A percentile compares a stretch with the other conserved stretches of the same genome.
Conservation (phyloP, 2,113 vertebrate species). For the Neolamprologus toae region DNA sequence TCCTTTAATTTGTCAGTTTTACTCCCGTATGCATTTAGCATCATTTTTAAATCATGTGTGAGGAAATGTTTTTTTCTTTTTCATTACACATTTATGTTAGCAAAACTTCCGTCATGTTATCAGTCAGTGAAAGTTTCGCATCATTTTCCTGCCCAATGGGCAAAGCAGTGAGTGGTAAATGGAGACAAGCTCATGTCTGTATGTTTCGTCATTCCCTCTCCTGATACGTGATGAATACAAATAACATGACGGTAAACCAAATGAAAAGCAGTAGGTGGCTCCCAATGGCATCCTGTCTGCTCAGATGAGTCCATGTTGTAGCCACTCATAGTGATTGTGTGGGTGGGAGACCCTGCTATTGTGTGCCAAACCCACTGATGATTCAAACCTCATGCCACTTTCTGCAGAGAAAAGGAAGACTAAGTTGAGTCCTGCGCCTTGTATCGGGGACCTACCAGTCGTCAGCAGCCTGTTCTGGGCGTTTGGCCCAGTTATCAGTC, state of each 20-base stretch:
- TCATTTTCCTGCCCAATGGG: not conserved
- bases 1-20: not conserved
- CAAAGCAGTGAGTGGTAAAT: not conserved
- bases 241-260: not conserved
- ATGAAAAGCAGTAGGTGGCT: not conserved
- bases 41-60: not conserved
- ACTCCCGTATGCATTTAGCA: not conserved
- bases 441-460: not conserved
- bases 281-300: slow-evolving; percentile 8
- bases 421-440: not conserved
- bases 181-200: not conserved
- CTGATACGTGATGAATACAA: not conserved
- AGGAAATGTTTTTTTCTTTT: not conserved
- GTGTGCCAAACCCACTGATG: slow-evolving; percentile 26
- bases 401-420: not conserved
- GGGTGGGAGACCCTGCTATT: slow-evolving; percentile 18
- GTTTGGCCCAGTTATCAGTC: not conserved
- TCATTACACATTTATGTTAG: not conserved
- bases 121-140: not conserved
- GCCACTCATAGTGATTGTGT: not conserved
- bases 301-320: slow-evolving; percentile 1
- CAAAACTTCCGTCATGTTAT: not conserved
- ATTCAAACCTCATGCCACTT: slow-evolving; percentile 33
- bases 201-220: not conserved
- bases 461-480: slow-evolving; percentile 4